Conservation (phyloP, 2,888 invertebrate species). For the Pammene fasciana region DNA sequence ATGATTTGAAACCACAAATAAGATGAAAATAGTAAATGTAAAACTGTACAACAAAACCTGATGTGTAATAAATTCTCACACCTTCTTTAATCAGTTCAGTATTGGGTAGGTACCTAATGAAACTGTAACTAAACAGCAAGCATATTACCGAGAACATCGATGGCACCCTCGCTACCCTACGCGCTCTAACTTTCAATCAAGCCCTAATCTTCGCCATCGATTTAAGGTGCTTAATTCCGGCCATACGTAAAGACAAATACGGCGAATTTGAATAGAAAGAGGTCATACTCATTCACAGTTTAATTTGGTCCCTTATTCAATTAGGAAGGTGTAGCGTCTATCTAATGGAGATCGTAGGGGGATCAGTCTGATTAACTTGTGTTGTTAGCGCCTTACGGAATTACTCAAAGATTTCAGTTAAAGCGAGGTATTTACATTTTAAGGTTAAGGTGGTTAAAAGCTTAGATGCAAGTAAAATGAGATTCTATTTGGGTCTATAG, state of each 20-base stretch:
- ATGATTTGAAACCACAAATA: too few species aligned
- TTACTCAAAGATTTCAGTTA: slow-evolving; percentile 47
- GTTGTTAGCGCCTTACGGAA: slow-evolving; percentile 70
- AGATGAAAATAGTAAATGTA: too few species aligned
- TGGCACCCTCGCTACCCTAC: slow-evolving; percentile 43
- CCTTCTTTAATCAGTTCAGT: background rate
- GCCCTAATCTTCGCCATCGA: slow-evolving; percentile 62
- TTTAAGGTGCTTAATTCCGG: slow-evolving; percentile 51
- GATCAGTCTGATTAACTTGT: slow-evolving; percentile 77
- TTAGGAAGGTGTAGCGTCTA: slow-evolving; percentile 74
- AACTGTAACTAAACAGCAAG: slow-evolving; percentile 24
- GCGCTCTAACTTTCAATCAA: slow-evolving; percentile 58
- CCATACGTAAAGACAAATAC: slow-evolving; percentile 62
- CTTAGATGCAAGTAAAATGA: background rate
- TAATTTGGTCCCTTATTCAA: slow-evolving; percentile 81
- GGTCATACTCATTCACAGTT: slow-evolving; percentile 71
- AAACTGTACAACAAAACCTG: background rate
- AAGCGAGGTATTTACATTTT: slow-evolving; percentile 23
- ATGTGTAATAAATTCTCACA: background rate
- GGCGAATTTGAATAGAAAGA: slow-evolving; percentile 81
- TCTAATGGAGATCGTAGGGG: slow-evolving; percentile 77
- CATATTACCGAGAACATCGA: slow-evolving; percentile 32
- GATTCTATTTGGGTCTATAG: background rate
- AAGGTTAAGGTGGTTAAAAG: background rate
- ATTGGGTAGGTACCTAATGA: slow-evolving; percentile 16